phyloP scores from a whole-genome alignment of 2,888 invertebrate species.

The Drosophila mettleri region DNA sequence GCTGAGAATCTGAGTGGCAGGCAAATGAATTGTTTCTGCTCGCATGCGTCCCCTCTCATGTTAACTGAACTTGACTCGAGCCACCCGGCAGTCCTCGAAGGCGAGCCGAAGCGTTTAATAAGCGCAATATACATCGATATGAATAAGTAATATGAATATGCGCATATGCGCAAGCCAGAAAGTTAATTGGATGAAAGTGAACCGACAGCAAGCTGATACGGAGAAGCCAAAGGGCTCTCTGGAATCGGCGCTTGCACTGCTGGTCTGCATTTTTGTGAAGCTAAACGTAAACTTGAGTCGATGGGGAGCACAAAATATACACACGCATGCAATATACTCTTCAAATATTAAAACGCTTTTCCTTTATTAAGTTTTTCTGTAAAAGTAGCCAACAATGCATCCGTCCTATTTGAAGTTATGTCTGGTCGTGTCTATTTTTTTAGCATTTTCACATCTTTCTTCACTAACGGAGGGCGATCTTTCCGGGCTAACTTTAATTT shows the following conservation, averaged over 20 bases:
- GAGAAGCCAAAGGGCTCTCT: constrained; percentile 2
- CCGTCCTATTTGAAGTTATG: neutral
- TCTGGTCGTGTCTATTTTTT: too few species aligned
- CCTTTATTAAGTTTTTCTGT: neutral
- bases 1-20: constrained; percentile 54
- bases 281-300: neutral
- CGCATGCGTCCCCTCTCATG: constrained; percentile 26
- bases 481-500: neutral
- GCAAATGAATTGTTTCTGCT: constrained; percentile 65
- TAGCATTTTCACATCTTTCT: too few species aligned
- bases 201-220: constrained; percentile 15
- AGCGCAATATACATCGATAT: constrained; percentile 47
- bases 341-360: neutral
- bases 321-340: neutral
- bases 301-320: neutral
- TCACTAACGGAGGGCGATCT: neutral
- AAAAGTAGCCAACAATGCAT: neutral
- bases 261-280: neutral
- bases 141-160: constrained; percentile 59
- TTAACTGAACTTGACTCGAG: constrained; percentile 39
- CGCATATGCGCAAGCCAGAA: constrained; percentile 34
- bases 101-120: constrained; percentile 57
- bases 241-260: neutral
- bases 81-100: neutral
- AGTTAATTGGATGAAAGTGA: constrained; percentile 47